Percentiles rank a stretch among this genome's conserved stretches.
Evolutionary conservation across 2,113 vertebrate genomes (phyloP).

Genomic region (Callipepla squamata): DNA sequence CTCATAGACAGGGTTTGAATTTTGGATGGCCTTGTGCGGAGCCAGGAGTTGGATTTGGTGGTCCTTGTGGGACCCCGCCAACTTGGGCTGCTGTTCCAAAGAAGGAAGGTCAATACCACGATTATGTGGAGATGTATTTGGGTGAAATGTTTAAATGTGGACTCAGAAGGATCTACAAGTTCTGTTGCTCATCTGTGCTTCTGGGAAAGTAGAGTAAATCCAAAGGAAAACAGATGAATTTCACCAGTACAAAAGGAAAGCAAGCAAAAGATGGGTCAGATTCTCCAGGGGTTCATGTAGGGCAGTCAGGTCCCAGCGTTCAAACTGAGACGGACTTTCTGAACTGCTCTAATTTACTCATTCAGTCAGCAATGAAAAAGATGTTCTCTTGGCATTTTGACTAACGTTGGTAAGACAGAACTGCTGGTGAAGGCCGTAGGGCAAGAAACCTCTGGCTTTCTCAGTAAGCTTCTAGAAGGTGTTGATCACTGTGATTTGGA

Average conservation of each 20-base stretch:
- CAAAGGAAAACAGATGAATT: neutral
- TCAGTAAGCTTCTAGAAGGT: neutral
- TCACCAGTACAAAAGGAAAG: neutral
- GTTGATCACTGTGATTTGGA: neutral
- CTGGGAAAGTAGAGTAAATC: neutral
- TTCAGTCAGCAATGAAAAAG: neutral
- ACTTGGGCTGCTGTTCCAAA: neutral
- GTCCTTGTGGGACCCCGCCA: neutral
- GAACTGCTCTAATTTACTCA: neutral
- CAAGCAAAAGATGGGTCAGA: neutral
- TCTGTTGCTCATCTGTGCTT: neutral
- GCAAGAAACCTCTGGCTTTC: neutral
- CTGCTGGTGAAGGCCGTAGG: neutral
- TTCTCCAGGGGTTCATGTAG: neutral
- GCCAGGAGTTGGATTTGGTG: neutral
- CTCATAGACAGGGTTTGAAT: neutral
- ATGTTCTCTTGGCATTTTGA: neutral
- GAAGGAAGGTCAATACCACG: neutral
- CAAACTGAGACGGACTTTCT: neutral
- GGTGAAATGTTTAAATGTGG: neutral
- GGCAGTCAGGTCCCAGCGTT: neutral
- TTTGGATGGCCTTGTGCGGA: neutral
- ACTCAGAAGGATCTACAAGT: neutral
- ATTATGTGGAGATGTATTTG: neutral
- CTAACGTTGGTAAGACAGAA: accelerated